Percentiles rank a stretch among this genome's conserved stretches.
Evolutionary conservation across 2,797 vertebrate species (phyloP).

Genomic region (Urocyon cinereoargenteus): DNA sequence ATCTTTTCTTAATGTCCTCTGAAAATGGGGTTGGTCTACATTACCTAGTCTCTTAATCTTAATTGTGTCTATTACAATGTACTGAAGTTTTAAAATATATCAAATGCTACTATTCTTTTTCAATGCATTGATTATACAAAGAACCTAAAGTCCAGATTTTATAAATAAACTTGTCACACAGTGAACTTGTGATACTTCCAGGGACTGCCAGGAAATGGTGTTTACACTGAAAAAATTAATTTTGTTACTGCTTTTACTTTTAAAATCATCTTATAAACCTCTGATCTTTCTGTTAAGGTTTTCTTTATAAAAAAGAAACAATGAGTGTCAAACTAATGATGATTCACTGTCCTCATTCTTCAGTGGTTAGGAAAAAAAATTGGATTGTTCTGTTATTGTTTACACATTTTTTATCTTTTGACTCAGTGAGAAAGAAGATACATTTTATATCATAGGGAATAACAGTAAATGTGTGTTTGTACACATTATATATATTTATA

Average conservation of each 20-base stretch:
- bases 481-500: not conserved
- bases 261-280: constrained; percentile 16
- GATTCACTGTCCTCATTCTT: constrained; percentile 5
- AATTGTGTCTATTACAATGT: not conserved
- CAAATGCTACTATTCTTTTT: not conserved
- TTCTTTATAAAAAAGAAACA: not conserved
- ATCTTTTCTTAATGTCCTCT: not conserved
- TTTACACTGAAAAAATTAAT: not conserved
- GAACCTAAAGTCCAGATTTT: not conserved
- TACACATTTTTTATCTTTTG: not conserved
- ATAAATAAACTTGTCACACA: not conserved
- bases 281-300: constrained; percentile 39
- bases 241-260: constrained; percentile 12
- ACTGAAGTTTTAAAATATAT: constrained; percentile 5
- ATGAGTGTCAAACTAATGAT: constrained; percentile 40
- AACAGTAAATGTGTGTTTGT: not conserved
- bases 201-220: not conserved
- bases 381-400: not conserved
- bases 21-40: not conserved
- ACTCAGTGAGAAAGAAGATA: not conserved
- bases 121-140: not conserved
- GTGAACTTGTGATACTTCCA: not conserved
- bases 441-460: not conserved
- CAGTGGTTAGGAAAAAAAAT: not conserved
- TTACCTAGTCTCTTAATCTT: not conserved